Evolutionary conservation across 2,113 vertebrate genomes (phyloP).

Genomic region (Tachysurus vachellii): DNA sequence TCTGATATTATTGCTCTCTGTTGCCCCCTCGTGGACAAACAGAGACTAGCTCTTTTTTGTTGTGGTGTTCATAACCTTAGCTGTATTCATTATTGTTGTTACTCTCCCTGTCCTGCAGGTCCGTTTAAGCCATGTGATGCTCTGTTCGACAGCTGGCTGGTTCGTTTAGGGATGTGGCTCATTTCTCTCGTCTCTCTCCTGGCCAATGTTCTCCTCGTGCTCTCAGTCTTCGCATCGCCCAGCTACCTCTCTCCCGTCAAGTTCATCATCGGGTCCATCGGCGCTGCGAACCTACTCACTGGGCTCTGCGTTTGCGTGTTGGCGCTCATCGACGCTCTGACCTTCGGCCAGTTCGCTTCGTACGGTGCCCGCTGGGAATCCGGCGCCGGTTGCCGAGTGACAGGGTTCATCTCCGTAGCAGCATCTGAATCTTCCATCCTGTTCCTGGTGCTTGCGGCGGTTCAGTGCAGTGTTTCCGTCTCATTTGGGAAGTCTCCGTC

Average conservation of each 20-base stretch:
- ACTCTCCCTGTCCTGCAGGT: constrained; percentile 69
- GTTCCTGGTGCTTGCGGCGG: constrained; percentile 83
- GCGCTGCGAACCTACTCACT: constrained; percentile 83
- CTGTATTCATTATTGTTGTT: not conserved
- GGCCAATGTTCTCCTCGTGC: constrained; percentile 83
- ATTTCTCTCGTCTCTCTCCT: constrained; percentile 81
- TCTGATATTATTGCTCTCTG: not conserved
- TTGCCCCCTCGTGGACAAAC: not conserved
- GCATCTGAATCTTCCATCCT: constrained; percentile 87
- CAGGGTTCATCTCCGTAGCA: constrained; percentile 88
- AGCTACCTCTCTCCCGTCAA: constrained; percentile 83
- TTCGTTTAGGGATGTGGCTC: constrained; percentile 89
- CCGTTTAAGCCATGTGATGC: constrained; percentile 93
- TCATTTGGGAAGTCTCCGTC: constrained; percentile 82
- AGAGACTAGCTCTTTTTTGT: not conserved
- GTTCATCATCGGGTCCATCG: constrained; percentile 86
- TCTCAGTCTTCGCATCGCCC: constrained; percentile 81
- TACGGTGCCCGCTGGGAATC: constrained; percentile 88
- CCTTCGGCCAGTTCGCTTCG: constrained; percentile 82
- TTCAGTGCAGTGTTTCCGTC: constrained; percentile 85
- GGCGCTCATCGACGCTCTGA: constrained; percentile 83
- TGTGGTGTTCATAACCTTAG: not conserved
- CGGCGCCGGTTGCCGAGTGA: constrained; percentile 81
- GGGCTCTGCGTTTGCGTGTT: constrained; percentile 85
- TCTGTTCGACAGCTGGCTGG: constrained; percentile 90